These are phyloP conservation scores for Battus philenor DNA, from an alignment of 1,140 invertebrate genomes.

Conservation along the genomic window DNA sequence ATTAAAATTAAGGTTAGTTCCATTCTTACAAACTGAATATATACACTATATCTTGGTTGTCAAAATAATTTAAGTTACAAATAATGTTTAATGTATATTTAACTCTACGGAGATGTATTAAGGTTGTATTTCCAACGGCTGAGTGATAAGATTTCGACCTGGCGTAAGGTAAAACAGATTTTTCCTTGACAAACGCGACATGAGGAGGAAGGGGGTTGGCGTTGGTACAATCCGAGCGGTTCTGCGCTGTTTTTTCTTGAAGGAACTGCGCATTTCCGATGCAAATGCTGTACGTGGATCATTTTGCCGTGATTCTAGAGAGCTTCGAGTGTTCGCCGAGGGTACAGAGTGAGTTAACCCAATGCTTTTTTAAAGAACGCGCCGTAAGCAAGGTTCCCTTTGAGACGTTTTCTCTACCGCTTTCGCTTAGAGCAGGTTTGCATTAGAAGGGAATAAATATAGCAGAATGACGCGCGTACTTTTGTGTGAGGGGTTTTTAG, in stretches of 20 bases:
- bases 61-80: too few species aligned
- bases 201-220: slow-evolving; percentile 16
- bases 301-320: slow-evolving; percentile 46
- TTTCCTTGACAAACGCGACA: slow-evolving; percentile 45
- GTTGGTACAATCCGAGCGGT: slow-evolving; percentile 39
- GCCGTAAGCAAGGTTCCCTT: background rate
- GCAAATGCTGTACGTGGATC: slow-evolving; percentile 46
- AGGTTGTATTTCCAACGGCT: background rate
- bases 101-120: slow-evolving; percentile 11
- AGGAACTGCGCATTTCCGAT: slow-evolving; percentile 45
- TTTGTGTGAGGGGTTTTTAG: background rate
- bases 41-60: too few species aligned
- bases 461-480: background rate
- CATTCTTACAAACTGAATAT: too few species aligned
- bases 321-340: slow-evolving; percentile 27
- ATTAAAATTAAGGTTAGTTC: too few species aligned
- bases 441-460: slow-evolving; percentile 12
- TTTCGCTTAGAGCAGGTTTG: slow-evolving; percentile 3
- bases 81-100: too few species aligned
- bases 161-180: slow-evolving; percentile 33
- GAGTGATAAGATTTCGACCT: background rate
- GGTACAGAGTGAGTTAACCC: slow-evolving; percentile 13
- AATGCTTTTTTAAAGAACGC: slow-evolving; percentile 10
- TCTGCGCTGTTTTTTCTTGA: slow-evolving; percentile 29
- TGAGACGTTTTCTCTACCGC: background rate